A percentile compares a stretch with the other conserved stretches of the same genome.
Conservation (phyloP, 2,888 invertebrate genomes). For the Chelonus formosanus region DNA sequence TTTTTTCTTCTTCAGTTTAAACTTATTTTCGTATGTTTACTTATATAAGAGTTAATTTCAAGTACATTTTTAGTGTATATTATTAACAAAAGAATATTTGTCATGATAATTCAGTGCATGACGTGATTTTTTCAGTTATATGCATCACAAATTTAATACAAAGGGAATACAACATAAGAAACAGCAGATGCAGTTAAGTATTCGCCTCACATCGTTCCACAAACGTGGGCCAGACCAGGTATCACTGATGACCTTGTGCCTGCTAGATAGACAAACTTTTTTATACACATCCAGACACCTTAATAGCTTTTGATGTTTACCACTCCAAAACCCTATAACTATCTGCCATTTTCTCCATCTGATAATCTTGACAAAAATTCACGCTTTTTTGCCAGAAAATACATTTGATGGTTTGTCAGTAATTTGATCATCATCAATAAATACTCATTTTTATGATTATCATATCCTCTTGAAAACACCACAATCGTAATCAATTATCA, state of each 20-base stretch:
- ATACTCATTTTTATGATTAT: too few relatives aligned
- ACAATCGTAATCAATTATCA: too few relatives aligned
- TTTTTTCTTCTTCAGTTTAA: too few relatives aligned
- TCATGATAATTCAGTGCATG: background rate
- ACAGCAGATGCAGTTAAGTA: conserved; percentile 15
- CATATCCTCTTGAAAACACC: too few relatives aligned
- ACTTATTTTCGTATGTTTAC: too few relatives aligned
- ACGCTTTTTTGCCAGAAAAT: too few relatives aligned
- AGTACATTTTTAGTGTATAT: too few relatives aligned
- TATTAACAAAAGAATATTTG: conserved; percentile 6
- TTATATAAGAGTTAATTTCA: too few relatives aligned
- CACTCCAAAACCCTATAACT: too few relatives aligned
- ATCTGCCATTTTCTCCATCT: background rate
- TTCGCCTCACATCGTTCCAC: conserved; percentile 25
- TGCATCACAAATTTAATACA: background rate
- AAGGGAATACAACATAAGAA: background rate
- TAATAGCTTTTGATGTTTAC: background rate
- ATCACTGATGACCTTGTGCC: conserved; percentile 26
- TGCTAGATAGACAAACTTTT: background rate
- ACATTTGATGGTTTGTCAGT: too few relatives aligned
- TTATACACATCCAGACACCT: background rate
- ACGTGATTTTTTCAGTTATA: background rate
- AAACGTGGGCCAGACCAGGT: conserved; percentile 16
- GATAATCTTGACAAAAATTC: background rate
- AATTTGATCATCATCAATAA: too few relatives aligned